Evolutionary conservation across 92 coral and sea anemone genomes (phyloP).

Genomic region (Umimayanthus kanabou): DNA sequence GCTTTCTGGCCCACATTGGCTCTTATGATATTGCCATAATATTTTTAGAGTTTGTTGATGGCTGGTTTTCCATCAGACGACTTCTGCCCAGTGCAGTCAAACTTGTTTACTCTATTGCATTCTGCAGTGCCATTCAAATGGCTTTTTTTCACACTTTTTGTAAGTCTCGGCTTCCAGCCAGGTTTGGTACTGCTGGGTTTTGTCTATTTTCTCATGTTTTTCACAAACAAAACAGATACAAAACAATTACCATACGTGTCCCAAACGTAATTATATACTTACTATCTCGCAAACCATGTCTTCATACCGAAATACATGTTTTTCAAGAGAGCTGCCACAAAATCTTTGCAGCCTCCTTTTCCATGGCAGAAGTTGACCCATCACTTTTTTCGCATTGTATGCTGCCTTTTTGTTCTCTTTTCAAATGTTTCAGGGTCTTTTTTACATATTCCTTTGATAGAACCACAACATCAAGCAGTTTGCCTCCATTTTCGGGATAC

Average conservation of each 20-base stretch:
- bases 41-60: constrained; percentile 35
- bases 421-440: constrained; percentile 25
- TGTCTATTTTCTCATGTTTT: constrained; percentile 47
- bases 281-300: constrained; percentile 47
- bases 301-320: constrained; percentile 4
- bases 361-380: constrained; percentile 22
- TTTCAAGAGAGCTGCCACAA: constrained; percentile 37
- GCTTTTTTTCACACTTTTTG: constrained; percentile 30
- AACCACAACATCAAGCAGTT: constrained; percentile 32
- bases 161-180: constrained; percentile 36
- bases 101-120: constrained; percentile 32
- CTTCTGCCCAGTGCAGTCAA: constrained; percentile 46
- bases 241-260: constrained; percentile 14
- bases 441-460: constrained; percentile 3
- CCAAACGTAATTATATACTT: constrained; percentile 45
- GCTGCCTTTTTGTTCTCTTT: constrained; percentile 16
- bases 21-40: constrained; percentile 50
- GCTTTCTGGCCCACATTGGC: constrained; percentile 39
- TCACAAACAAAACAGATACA: constrained; percentile 31
- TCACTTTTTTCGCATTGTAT: constrained; percentile 7
- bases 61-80: constrained; percentile 35
- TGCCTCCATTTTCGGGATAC: constrained; percentile 23
- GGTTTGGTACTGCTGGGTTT: constrained; percentile 25
- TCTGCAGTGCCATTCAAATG: constrained; percentile 36
- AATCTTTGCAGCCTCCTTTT: constrained; percentile 31